phyloP scores from a whole-genome alignment of 2,113 vertebrate species.

The Brienomyrus brachyistius region DNA sequence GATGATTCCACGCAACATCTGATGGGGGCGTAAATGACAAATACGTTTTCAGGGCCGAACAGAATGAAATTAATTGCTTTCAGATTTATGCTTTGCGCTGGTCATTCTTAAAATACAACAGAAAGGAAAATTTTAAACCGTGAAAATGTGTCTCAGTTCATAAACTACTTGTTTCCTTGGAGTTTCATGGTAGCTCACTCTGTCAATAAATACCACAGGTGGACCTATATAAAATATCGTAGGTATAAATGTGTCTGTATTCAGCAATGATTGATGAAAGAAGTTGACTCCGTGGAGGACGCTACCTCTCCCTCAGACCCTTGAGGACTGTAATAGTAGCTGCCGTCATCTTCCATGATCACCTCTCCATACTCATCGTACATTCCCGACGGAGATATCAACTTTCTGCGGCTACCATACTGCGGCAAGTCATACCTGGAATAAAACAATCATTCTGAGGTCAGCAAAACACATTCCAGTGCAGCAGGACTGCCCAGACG shows the following conservation, averaged over 20 bases:
- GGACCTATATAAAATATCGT: neutral
- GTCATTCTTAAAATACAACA: neutral
- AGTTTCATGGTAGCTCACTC: neutral
- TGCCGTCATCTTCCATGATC: constrained; percentile 77
- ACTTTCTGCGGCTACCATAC: constrained; percentile 87
- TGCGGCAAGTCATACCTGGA: constrained; percentile 90
- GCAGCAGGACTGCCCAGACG: neutral
- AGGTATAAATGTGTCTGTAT: neutral
- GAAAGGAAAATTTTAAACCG: neutral
- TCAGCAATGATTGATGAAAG: neutral
- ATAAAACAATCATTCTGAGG: constrained; percentile 25
- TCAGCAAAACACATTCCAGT: constrained; percentile 12
- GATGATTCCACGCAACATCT: neutral
- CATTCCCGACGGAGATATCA: constrained; percentile 80
- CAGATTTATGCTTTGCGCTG: neutral
- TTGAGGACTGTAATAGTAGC: constrained; percentile 84
- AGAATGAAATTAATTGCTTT: neutral
- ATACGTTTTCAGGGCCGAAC: neutral
- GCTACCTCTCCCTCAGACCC: constrained; percentile 81
- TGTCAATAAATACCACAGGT: neutral
- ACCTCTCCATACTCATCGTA: constrained; percentile 94
- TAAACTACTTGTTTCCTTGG: neutral
- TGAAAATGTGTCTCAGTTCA: neutral
- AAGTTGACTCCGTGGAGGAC: neutral
- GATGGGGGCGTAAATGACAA: neutral